phyloP scores from a whole-genome alignment of 2,797 vertebrate genomes.

The Clarias platycephalus region DNA sequence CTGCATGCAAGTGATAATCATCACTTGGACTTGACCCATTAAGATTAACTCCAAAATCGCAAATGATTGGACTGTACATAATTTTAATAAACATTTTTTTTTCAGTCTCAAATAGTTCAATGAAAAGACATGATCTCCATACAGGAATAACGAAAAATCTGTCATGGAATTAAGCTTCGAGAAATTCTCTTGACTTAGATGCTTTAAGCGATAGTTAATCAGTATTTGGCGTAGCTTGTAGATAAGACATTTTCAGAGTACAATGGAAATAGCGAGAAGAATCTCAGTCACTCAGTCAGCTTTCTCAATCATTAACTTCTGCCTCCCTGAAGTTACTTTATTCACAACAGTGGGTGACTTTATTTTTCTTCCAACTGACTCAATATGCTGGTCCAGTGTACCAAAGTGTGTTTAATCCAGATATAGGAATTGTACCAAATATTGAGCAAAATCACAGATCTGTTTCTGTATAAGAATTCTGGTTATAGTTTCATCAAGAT shows the following conservation, averaged over 20 bases:
- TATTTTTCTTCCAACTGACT: neutral
- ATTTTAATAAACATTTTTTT: neutral
- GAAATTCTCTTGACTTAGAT: neutral
- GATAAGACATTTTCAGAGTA: neutral
- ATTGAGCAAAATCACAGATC: neutral
- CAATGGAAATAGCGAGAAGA: conserved; percentile 13
- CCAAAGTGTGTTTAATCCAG: neutral
- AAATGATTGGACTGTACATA: neutral
- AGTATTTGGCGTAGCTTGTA: neutral
- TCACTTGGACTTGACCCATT: conserved; percentile 26
- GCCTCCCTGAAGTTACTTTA: conserved; percentile 22
- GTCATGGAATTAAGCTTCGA: neutral
- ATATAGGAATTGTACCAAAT: neutral
- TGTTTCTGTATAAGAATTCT: conserved; percentile 3
- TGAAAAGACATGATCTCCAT: neutral
- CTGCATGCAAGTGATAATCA: conserved; percentile 25
- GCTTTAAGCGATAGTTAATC: conserved; percentile 10
- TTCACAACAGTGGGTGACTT: neutral
- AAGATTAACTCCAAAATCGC: neutral
- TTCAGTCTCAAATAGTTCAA: neutral
- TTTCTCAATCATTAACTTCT: conserved; percentile 39
- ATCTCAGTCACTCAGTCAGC: conserved; percentile 9
- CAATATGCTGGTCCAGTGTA: neutral
- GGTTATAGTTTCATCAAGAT: conserved; percentile 22
- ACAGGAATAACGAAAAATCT: neutral